Conservation (phyloP, 2,888 invertebrate species). For the Ganaspis brasiliensis region DNA sequence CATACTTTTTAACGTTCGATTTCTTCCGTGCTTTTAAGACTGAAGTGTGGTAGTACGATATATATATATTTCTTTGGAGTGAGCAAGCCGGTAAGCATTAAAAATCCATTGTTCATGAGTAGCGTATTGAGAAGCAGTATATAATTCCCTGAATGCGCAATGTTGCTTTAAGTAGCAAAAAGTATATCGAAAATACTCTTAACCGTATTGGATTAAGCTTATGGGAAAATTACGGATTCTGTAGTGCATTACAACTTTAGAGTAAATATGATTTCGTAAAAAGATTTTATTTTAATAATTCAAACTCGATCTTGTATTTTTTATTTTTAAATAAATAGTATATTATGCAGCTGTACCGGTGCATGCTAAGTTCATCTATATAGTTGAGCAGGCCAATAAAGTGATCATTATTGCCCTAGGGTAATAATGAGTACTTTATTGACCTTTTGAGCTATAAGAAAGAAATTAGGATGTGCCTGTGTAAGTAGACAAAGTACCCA, state of each 20-base stretch:
- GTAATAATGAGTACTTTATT: too few species aligned
- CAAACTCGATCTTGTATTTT: too few species aligned
- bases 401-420: too few species aligned
- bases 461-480: too few species aligned
- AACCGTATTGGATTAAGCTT: not conserved
- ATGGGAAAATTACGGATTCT: not conserved
- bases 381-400: too few species aligned
- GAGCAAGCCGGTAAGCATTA: slow-evolving; percentile 8
- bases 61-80: not conserved
- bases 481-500: too few species aligned
- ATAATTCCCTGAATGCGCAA: slow-evolving; percentile 5
- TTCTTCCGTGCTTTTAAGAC: slow-evolving; percentile 6
- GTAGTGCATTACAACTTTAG: not conserved
- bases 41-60: not conserved
- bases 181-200: not conserved
- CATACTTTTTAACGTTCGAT: slow-evolving; percentile 14
- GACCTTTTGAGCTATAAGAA: too few species aligned
- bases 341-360: not conserved
- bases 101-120: slow-evolving; percentile 32
- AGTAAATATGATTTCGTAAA: not conserved
- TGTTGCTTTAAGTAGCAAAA: slow-evolving; percentile 2
- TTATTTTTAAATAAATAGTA: too few species aligned
- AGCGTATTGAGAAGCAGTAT: slow-evolving; percentile 13
- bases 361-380: not conserved
- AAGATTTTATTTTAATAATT: too few species aligned